A percentile compares a stretch with the other conserved stretches of the same genome.
Conservation (phyloP, 2,113 vertebrate genomes). For the Hyperoodon ampullatus region DNA sequence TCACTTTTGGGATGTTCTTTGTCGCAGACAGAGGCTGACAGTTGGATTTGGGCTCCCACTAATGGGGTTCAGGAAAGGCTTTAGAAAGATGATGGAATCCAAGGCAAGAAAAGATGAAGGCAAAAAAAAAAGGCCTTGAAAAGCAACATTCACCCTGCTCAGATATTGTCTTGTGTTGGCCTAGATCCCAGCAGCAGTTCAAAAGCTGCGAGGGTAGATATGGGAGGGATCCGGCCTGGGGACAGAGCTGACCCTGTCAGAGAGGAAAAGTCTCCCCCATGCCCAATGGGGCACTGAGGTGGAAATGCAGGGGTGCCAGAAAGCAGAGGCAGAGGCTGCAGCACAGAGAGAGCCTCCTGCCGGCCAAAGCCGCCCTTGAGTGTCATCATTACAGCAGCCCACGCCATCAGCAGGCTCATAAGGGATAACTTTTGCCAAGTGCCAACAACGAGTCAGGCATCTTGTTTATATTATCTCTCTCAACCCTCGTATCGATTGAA, state of each 20-base stretch:
- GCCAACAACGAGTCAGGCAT: background rate
- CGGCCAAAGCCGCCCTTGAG: background rate
- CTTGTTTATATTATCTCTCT: background rate
- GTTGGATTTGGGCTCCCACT: background rate
- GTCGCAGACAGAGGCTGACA: background rate
- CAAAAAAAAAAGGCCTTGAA: background rate
- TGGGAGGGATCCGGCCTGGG: background rate
- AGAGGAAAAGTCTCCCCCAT: slow-evolving; percentile 1
- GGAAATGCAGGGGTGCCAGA: background rate
- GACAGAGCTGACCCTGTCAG: slow-evolving; percentile 8
- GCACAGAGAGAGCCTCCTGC: background rate
- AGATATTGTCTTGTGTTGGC: slow-evolving; percentile 48
- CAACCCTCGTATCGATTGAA: background rate
- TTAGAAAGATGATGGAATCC: slow-evolving; percentile 16
- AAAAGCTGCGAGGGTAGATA: slow-evolving; percentile 31
- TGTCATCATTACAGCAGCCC: no score
- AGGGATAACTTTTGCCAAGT: background rate
- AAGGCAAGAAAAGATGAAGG: slow-evolving; percentile 3
- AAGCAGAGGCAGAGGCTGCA: background rate
- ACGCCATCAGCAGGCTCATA: background rate
- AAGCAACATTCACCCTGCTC: background rate
- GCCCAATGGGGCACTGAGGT: background rate
- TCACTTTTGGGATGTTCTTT: background rate
- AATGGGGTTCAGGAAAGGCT: background rate
- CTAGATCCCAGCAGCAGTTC: slow-evolving; percentile 20